Percentiles rank a stretch among this genome's conserved stretches.
phyloP scores from a whole-genome alignment of 2,113 vertebrate species.

The Orycteropus afer region DNA sequence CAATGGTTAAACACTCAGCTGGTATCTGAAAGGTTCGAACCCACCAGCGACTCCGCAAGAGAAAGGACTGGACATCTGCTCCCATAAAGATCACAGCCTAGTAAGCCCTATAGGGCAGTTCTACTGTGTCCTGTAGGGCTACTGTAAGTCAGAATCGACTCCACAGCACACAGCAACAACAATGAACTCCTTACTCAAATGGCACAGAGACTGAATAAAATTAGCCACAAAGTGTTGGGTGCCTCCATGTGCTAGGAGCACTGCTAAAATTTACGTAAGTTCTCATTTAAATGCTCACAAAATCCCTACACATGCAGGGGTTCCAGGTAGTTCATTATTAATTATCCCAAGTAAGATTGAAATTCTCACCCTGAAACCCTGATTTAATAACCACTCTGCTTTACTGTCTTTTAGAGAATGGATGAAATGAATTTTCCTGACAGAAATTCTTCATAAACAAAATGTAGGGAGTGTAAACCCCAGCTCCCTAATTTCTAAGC shows the following conservation, averaged over 20 bases:
- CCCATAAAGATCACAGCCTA: not conserved
- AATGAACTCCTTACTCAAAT: not conserved
- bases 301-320: not conserved
- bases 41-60: not conserved
- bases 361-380: not conserved
- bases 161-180: not conserved
- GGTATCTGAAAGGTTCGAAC: not conserved
- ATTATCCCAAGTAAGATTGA: not conserved
- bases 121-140: not conserved
- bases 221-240: not conserved
- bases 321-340: not conserved
- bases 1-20: not conserved
- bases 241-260: not conserved
- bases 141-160: too few relatives aligned
- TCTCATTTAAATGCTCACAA: constrained; percentile 32
- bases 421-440: not conserved
- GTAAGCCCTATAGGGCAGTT: not conserved
- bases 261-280: not conserved
- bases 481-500: not conserved
- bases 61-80: not conserved
- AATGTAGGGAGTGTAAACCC: not conserved
- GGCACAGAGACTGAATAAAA: not conserved
- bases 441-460: not conserved
- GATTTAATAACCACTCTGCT: not conserved
- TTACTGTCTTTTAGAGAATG: not conserved